Evolutionary conservation across 2,797 vertebrate genomes (phyloP), one percentile per base, ranked within the genome.

Genomic region (Ataeniobius toweri): DNA sequence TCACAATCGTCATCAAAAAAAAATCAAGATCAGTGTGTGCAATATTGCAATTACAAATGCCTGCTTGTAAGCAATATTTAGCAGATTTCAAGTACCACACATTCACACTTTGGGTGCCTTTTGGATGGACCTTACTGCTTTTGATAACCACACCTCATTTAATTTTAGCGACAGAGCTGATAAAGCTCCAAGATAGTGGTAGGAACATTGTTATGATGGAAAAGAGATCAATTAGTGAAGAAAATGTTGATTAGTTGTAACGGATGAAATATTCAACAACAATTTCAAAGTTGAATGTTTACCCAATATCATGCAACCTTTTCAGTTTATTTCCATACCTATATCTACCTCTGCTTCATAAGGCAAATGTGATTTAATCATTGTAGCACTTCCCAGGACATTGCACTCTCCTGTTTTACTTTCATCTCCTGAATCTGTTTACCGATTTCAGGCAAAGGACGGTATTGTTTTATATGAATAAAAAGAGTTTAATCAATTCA

Each of bases 341-440:
- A 14, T 63, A 12, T 63, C 6, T 39, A 39, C 31, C 31, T 8
- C 31, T 0, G 31, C 36, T 65, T 39, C 20, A 39, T 61, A 4
- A 39, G 22, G 31, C 7, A 36, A 36, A 39, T 65, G 39, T 65
- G 31, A 65, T 39, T 65, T 65, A 28, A 36, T 61, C 31, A 8
- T 65, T 65, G 36, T 39, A 12, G 61, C 8, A 65, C 31, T 65
- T 65, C 61, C 61, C 31, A 20, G 39, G 31, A 22, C 31, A 65
- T 65, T 36, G 65, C 22, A 69, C 24, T 69, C 12, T 46, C 41
- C 12, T n/a, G 24, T 14, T 46, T 14, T 69, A n/a, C 76, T 73
- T 73, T 63, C 63, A 58, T 70, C 48, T 65, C 39, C 79, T 24
- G 50, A 74, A 44, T 78, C 76, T 72, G 70, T 65, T 76, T 83